Evolutionary conservation across 2,888 invertebrate genomes (phyloP), one percentile per base, ranked within the genome.

Genomic region (Campoplex capitator): DNA sequence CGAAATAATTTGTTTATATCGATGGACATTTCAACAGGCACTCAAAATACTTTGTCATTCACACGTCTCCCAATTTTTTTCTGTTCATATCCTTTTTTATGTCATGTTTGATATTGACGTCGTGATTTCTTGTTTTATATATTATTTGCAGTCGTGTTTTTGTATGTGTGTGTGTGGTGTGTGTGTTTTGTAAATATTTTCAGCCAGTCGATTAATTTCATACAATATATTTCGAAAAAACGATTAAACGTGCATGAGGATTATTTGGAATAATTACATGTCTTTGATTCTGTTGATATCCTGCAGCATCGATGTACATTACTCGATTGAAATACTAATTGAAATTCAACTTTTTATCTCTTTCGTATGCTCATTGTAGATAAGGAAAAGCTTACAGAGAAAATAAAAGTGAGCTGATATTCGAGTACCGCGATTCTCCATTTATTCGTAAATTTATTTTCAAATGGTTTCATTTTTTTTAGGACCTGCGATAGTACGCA

Each of bases 291-390:
- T 62, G 16, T 32, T 62, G 32, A 62, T 32, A 62, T 62, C 62
- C 62, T 86, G 80, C 83, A 77, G 80, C 76, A 80, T 83, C 83
- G 80, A 86, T 83, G 86, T 86, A 71, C 65, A 48, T 65, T 54
- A 81, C n/a, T 83, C 67, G 80, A 58, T 80, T 81, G 32, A 80
- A 83, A 51, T 48, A 42, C 23, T 76, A 65, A 80, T 83, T 73
- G 83, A 80, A 86, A 65, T 75, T 80, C 54, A 16, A 62, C 2
- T 32, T 38, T 65, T 62, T 16, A 23, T 48, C 18, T 18, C 9
- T 51, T 51, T 76, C 48, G 38, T 9, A 45, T 9, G n/a, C 56
- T 70, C 28, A 67, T 56, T 56, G 54, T 23, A 81, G 76, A 77
- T 79, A n/a, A 75, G 54, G 73, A 70, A 38, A 75, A 48, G 48